Conservation (phyloP, 2,888 invertebrate species). For the Drosophila birchii region DNA sequence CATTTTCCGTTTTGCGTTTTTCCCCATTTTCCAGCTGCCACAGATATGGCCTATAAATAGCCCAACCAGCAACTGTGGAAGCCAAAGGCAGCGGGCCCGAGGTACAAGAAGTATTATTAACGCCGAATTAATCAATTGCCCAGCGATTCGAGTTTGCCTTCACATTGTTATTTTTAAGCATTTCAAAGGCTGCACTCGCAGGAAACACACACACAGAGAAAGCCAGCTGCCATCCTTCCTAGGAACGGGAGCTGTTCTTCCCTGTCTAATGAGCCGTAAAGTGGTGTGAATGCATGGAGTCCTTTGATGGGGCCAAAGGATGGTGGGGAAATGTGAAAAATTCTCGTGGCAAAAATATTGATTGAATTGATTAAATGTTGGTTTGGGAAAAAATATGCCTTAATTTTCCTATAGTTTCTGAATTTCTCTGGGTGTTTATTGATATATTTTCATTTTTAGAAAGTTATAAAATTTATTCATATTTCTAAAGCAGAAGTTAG, state of each 20-base stretch:
- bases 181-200: conserved; percentile 58
- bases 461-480: neutral
- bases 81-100: conserved; percentile 21
- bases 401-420: neutral
- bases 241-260: conserved; percentile 14
- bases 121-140: conserved; percentile 83
- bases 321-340: conserved; percentile 8
- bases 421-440: neutral
- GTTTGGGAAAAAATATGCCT: neutral
- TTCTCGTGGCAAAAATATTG: conserved; percentile 53
- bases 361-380: conserved; percentile 36
- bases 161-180: conserved; percentile 68
- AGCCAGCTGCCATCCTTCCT: conserved; percentile 22
- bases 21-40: conserved; percentile 29
- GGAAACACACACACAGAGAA: conserved; percentile 21
- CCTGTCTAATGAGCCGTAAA: conserved; percentile 72
- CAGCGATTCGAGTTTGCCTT: conserved; percentile 74
- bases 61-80: neutral
- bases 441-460: too few relatives aligned
- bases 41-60: conserved; percentile 32
- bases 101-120: conserved; percentile 73
- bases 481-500: neutral
- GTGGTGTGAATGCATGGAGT: conserved; percentile 70
- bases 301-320: conserved; percentile 61
- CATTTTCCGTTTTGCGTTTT: conserved; percentile 34